Evolutionary conservation across 2,113 vertebrate genomes (phyloP).

Genomic region (Microtus pennsylvanicus): DNA sequence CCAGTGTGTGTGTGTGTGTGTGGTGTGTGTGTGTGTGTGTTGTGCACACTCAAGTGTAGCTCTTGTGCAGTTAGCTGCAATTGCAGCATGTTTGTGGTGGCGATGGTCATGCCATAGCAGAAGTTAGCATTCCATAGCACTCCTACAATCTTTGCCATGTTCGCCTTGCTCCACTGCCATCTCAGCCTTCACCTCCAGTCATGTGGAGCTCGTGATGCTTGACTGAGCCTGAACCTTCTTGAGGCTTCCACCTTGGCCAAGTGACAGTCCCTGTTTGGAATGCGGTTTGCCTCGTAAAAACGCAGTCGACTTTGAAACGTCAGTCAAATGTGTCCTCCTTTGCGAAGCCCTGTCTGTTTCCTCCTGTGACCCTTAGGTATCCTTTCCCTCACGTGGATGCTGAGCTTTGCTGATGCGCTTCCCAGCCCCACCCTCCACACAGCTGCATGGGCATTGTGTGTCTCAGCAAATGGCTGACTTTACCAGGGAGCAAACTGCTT

Average conservation of each 20-base stretch:
- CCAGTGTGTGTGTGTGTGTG: neutral
- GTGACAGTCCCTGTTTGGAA: neutral
- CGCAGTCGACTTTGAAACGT: neutral
- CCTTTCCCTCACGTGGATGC: neutral
- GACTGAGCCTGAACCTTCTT: neutral
- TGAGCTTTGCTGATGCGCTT: neutral
- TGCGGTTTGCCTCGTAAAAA: neutral
- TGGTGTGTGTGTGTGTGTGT: neutral
- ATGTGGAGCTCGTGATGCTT: neutral
- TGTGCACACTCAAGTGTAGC: neutral
- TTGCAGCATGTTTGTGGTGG: neutral
- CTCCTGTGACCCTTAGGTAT: neutral
- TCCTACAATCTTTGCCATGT: neutral
- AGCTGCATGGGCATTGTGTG: neutral
- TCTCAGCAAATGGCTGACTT: neutral
- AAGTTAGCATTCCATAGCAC: neutral
- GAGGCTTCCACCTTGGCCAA: neutral
- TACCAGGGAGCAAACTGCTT: neutral
- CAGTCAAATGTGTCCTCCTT: neutral
- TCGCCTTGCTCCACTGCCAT: neutral
- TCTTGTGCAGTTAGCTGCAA: neutral
- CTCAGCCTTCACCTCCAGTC: neutral
- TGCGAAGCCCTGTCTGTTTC: neutral
- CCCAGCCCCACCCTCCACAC: neutral
- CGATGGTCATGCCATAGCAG: no score